Evolutionary conservation across 2,113 vertebrate species (phyloP).

Genomic region (Mesembrinibis cayennensis): DNA sequence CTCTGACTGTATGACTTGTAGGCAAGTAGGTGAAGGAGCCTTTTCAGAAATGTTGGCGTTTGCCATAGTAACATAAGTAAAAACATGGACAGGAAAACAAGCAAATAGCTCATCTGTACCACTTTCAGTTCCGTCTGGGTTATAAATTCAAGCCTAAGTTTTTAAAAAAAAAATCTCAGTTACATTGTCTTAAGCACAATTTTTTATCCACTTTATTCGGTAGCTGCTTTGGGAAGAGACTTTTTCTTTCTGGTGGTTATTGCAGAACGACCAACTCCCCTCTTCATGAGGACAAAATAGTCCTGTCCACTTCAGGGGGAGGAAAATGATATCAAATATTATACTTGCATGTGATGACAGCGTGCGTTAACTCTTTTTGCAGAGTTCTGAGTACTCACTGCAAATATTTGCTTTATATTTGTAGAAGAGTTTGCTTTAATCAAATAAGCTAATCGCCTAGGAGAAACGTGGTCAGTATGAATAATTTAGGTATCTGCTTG

Average conservation of each 20-base stretch:
- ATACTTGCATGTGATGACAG: accelerated
- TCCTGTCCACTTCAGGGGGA: not conserved
- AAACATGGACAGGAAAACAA: not conserved
- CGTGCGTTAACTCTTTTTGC: not conserved
- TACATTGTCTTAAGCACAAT: not conserved
- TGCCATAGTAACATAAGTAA: not conserved
- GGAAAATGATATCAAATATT: not conserved
- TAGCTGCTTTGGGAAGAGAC: not conserved
- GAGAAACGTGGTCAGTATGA: not conserved
- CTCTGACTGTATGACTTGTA: not conserved
- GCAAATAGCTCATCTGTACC: not conserved
- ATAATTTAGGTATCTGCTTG: not conserved
- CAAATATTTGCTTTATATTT: not conserved
- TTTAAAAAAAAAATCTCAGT: not conserved
- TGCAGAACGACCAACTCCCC: not conserved
- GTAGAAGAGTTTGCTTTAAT: not conserved
- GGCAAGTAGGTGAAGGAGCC: not conserved
- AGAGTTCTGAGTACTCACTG: not conserved
- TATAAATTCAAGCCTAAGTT: constrained; percentile 12
- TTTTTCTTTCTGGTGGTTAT: not conserved
- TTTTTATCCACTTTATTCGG: not conserved
- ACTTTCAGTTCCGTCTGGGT: constrained; percentile 14
- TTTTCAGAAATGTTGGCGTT: not conserved
- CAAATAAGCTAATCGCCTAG: not conserved
- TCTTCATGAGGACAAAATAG: not conserved